Evolutionary conservation across 2,888 invertebrate species (phyloP), one percentile per base, ranked within the genome.

Genomic region (Pseudococcus jackbeardsleyi): DNA sequence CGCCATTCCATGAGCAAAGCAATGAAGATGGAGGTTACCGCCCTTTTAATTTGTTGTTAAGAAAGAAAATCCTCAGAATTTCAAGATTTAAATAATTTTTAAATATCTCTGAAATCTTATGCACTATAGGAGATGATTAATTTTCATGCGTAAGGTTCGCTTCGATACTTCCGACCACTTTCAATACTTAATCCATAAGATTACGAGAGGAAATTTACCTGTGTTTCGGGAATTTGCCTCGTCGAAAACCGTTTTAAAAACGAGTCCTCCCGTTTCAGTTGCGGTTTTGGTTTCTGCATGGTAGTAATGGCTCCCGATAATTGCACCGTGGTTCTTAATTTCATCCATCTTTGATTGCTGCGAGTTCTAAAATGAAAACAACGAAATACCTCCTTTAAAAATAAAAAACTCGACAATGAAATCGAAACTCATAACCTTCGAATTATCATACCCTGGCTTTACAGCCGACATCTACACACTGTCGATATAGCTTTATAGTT

Each of bases 261-360:
- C 84, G 96, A 98, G 92, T 96, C 97, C 93, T 97, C 98, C 90
- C 96, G 94, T 92, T 97, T 98, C 91, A 97, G 93, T 82, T 96
- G 96, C 89, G 96, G 96, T 92, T 97, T 97, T 15, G 90, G 86
- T 93, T 96, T 96, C 92, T 96, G 96, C 89, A 95, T 94, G 88
- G 93, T 93, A 85, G 93, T 91, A 91, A 96, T 95, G 88, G 97
- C 97, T 89, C 96, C 96, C 90, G 97, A 96, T 91, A 97, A 93
- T 92, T 97, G 97, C 90, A 97, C 97, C 85, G 98, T 98, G 88
- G 97, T 97, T 90, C 98, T 94, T 90, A 99, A 93, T 92, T 98
- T 98, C 95, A 97, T 96, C 97, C 99, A 99, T 93, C 98, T 94
- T 92, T 98, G 96, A 92, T 97, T 98, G 91, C 97, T 96, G 92